Conservation (phyloP, 2,888 invertebrate genomes). For the Platypus cylindrus region DNA sequence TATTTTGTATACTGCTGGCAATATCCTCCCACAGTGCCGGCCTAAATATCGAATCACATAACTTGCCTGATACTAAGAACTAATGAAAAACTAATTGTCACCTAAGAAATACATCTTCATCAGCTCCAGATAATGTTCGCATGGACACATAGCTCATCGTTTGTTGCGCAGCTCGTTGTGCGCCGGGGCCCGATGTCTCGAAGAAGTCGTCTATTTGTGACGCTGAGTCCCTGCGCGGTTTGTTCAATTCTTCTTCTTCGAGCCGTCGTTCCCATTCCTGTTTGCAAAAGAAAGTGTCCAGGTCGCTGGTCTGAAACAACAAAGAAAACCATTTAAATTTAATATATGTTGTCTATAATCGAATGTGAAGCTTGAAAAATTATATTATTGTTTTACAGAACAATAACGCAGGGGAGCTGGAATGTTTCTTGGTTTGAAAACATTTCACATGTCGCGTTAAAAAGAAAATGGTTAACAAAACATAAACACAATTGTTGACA, state of each 20-base stretch:
- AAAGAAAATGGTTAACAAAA: slow-evolving; percentile 14
- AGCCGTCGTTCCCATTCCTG: slow-evolving; percentile 58
- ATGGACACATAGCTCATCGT: slow-evolving; percentile 42
- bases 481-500: slow-evolving; percentile 12
- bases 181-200: slow-evolving; percentile 35
- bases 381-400: no score
- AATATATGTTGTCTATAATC: no score
- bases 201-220: slow-evolving; percentile 56
- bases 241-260: slow-evolving; percentile 45
- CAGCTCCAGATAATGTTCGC: slow-evolving; percentile 39
- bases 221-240: slow-evolving; percentile 46
- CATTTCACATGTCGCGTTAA: no score
- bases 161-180: slow-evolving; percentile 18
- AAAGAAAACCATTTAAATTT: no score
- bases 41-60: slow-evolving; percentile 25
- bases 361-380: no score
- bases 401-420: no score
- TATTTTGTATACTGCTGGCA: slow-evolving; percentile 78
- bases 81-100: slow-evolving; percentile 2
- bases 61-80: background rate
- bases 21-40: slow-evolving; percentile 88
- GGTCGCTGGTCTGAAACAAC: slow-evolving; percentile 56
- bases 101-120: slow-evolving; percentile 73
- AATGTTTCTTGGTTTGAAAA: no score
- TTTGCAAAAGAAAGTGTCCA: slow-evolving; percentile 68